Evolutionary conservation across 2,888 invertebrate genomes (phyloP), one percentile per base, ranked within the genome.

Genomic region (Taphrorychus bicolor): DNA sequence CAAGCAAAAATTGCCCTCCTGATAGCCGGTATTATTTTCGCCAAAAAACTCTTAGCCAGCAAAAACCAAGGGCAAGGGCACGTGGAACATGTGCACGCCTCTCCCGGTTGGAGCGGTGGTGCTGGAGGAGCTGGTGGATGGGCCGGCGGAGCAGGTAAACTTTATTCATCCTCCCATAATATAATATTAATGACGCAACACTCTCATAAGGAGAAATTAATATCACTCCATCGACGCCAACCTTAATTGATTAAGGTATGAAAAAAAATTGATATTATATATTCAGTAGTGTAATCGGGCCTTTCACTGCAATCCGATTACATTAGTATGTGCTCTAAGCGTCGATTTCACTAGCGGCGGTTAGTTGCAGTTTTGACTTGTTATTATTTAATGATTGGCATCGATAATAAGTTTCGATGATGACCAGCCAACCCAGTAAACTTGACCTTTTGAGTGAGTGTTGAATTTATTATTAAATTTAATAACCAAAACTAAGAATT

Each of bases 1-100:
- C 90, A 77, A 22, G 88, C 89, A 66, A 90, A 91, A 85, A 91
- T 94, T 75, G 94, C 94, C 0, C 84, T 94, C 0, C 86, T 94
- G 5, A 83, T 94, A 41, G 88, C 94, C 3, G 89, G 92, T 70
- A 92, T 94, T 78, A 92, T 94, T 76, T 90, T 91, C 0, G 81
- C 93, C 56, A 94, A 94, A 86, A 94, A 94, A 81, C 83, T 94
- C 48, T 84, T 93, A 77, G 85, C 88, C 0, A 86, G 88, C 75
- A 91, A 91, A 79, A 84, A 87, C 14, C 84, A 86, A 23, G 85
- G 86, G 9, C n/a, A n/a, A n/a, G 82, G 83, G 21, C 84, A 85
- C 21, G 81, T 82, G 18, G 80, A 81, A 19, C 79, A 79, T 56
- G 79, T 71, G 9, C 76, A 52, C 77, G 80, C 82, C 19, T 40